Percentiles rank a stretch among this genome's conserved stretches.
phyloP scores from a whole-genome alignment of 2,113 vertebrate genomes.

The Pitta sordida region DNA sequence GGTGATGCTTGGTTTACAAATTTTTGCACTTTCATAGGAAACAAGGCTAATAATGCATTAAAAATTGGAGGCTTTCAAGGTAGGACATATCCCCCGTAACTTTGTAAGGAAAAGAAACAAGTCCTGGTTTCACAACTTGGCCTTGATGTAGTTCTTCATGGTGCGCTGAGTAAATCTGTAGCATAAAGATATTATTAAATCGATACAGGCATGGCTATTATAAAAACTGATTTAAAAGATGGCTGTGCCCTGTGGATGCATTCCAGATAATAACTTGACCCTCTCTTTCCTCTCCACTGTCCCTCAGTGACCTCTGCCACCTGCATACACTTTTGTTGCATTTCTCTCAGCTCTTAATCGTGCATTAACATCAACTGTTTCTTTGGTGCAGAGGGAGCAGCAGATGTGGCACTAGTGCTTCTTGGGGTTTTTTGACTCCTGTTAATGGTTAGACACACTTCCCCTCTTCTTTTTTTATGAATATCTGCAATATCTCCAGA shows the following conservation, averaged over 20 bases:
- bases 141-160: not conserved
- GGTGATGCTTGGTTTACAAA: slow-evolving; percentile 15
- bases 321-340: not conserved
- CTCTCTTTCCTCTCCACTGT: not conserved
- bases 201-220: slow-evolving; percentile 17
- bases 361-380: not conserved
- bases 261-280: slow-evolving; percentile 57
- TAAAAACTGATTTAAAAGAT: slow-evolving; percentile 36
- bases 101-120: not conserved
- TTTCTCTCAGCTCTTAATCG: not conserved
- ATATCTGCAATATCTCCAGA: not conserved
- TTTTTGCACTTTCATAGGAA: slow-evolving; percentile 18
- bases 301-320: slow-evolving; percentile 21
- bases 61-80: not conserved
- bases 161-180: not conserved
- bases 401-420: not conserved
- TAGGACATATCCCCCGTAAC: not conserved
- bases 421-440: not conserved
- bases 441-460: not conserved
- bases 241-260: not conserved
- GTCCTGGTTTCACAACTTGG: not conserved
- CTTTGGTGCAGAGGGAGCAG: not conserved
- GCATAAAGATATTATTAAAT: slow-evolving; percentile 39
- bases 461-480: not conserved
- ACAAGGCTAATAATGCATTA: slow-evolving; percentile 5